phyloP scores from a whole-genome alignment of 2,888 invertebrate genomes.

The Tetragnatha montana region DNA sequence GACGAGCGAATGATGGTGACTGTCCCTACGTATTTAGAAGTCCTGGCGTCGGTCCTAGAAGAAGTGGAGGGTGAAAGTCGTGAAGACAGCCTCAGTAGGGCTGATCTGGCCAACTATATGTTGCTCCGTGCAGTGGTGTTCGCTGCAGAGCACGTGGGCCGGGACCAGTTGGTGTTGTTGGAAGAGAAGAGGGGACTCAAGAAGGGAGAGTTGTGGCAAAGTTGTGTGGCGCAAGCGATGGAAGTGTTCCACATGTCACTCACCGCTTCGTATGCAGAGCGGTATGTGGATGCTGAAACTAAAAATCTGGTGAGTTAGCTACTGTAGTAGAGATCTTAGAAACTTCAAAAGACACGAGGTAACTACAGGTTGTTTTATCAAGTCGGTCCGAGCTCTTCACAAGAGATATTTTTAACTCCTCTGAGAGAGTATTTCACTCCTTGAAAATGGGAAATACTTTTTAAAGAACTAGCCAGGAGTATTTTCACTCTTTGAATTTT shows the following conservation, averaged over 20 bases:
- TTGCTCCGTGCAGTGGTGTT: conserved; percentile 83
- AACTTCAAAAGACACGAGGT: background rate
- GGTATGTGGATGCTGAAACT: conserved; percentile 89
- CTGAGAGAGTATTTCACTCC: too few relatives aligned
- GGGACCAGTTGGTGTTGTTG: conserved; percentile 7
- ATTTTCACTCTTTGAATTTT: too few relatives aligned
- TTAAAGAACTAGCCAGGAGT: too few relatives aligned
- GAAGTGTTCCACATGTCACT: conserved; percentile 50
- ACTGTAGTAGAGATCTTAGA: background rate
- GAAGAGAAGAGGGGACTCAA: background rate
- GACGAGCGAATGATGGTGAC: conserved; percentile 34
- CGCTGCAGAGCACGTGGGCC: conserved; percentile 40
- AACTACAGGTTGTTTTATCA: too few relatives aligned
- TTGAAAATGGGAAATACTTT: too few relatives aligned
- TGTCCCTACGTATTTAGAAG: background rate
- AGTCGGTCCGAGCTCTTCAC: too few relatives aligned
- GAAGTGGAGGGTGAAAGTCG: background rate
- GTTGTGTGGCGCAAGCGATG: conserved; percentile 11
- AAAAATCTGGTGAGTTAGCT: conserved; percentile 80
- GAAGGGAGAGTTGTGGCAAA: conserved; percentile 21
- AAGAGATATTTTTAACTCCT: too few relatives aligned
- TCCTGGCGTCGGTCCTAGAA: conserved; percentile 9
- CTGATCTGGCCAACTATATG: conserved; percentile 89
- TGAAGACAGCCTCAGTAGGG: conserved; percentile 73
- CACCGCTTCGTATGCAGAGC: conserved; percentile 86